Conservation (phyloP, 2,113 vertebrate species). For the Triplophysa dalaica region DNA sequence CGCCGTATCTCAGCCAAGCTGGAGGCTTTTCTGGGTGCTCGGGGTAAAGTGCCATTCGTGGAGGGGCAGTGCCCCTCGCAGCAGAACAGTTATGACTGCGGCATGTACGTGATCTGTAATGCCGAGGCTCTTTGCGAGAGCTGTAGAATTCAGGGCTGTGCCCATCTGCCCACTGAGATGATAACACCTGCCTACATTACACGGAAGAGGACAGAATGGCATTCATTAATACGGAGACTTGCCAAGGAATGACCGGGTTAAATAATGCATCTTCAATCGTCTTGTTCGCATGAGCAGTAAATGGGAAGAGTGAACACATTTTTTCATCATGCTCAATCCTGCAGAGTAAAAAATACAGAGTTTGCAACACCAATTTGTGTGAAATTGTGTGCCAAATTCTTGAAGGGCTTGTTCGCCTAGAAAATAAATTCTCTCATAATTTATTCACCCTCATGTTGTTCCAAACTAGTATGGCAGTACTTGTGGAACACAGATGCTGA, state of each 20-base stretch:
- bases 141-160: conserved; percentile 66
- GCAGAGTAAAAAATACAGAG: conserved; percentile 1
- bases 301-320: conserved; percentile 2
- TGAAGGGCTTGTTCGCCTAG: neutral
- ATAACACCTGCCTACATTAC: conserved; percentile 90
- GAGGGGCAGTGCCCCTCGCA: conserved; percentile 89
- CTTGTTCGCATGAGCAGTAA: conserved; percentile 17
- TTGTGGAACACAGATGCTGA: no score
- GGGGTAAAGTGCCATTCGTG: conserved; percentile 73
- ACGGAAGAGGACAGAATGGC: conserved; percentile 86
- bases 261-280: neutral
- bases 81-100: conserved; percentile 98
- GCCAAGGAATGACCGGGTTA: conserved; percentile 73
- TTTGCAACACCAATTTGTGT: no score
- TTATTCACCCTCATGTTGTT: neutral
- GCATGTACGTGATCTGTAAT: conserved; percentile 97
- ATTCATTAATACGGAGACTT: conserved; percentile 81
- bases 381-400: neutral
- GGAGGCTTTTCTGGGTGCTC: conserved; percentile 77
- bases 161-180: conserved; percentile 71
- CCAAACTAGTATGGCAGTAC: no score
- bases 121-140: conserved; percentile 84
- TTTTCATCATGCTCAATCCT: conserved; percentile 18
- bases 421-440: neutral
- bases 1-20: conserved; percentile 84